Evolutionary conservation across 2,797 vertebrate genomes (phyloP).

Genomic region (Alcedo atthis): DNA sequence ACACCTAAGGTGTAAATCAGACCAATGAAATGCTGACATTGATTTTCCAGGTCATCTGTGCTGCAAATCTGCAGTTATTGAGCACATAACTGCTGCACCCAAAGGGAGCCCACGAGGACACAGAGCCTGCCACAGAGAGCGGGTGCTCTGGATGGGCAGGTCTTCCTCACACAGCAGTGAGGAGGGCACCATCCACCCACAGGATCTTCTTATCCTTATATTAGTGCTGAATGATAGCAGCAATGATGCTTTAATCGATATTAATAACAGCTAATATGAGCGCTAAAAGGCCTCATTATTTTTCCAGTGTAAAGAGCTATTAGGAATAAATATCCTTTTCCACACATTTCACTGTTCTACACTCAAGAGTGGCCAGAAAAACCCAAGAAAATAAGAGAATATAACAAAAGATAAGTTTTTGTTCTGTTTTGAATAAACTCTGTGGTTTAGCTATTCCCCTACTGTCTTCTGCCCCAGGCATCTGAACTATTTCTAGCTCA

Average conservation of each 20-base stretch:
- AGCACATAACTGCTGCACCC: neutral
- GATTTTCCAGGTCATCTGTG: neutral
- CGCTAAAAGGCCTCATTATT: neutral
- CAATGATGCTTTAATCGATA: neutral
- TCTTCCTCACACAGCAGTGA: rapidly evolving
- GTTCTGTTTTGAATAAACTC: neutral
- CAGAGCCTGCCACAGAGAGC: rapidly evolving
- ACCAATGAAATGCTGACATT: neutral
- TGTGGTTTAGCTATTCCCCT: neutral
- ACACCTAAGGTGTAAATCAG: neutral
- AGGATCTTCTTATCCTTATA: rapidly evolving
- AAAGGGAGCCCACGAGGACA: rapidly evolving
- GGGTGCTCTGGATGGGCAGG: rapidly evolving
- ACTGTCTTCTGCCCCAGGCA: neutral
- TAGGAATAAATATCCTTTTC: neutral
- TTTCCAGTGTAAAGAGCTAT: neutral
- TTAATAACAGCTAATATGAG: neutral
- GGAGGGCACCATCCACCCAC: neutral
- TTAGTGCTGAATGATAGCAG: neutral
- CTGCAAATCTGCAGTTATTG: neutral
- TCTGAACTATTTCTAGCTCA: neutral
- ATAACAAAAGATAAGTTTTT: neutral
- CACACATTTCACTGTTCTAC: neutral
- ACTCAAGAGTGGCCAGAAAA: neutral
- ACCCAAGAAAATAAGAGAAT: neutral